Evolutionary conservation across 2,113 vertebrate genomes (phyloP).

Genomic region (Holacanthus passer): DNA sequence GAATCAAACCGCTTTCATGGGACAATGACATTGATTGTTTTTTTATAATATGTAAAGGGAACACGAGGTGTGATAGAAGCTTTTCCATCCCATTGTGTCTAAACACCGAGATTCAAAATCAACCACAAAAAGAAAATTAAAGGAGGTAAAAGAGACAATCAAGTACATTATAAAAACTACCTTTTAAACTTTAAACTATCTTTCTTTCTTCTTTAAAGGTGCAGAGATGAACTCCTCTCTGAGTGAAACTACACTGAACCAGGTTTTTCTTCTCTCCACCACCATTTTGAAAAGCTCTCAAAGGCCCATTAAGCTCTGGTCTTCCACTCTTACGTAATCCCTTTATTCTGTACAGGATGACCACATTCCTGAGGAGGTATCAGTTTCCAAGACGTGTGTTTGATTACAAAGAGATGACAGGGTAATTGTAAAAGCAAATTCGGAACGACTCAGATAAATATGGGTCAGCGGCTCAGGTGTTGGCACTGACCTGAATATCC

Average conservation of each 20-base stretch:
- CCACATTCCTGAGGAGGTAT: slow-evolving; percentile 5
- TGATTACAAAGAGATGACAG: slow-evolving; percentile 32
- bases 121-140: not conserved
- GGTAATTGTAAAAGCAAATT: slow-evolving; percentile 11
- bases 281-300: not conserved
- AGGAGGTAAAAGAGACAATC: no score
- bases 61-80: not conserved
- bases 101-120: not conserved
- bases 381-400: slow-evolving; percentile 4
- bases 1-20: not conserved
- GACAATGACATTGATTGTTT: not conserved
- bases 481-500: slow-evolving; percentile 18
- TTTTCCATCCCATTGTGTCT: not conserved
- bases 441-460: slow-evolving; percentile 24
- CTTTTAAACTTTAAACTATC: no score
- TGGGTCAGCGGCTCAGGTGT: slow-evolving; percentile 49
- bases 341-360: not conserved
- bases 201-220: not conserved
- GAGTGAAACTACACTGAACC: not conserved
- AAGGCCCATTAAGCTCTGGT: not conserved
- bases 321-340: not conserved
- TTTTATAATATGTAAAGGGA: not conserved
- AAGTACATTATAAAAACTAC: not conserved
- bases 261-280: not conserved
- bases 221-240: not conserved